Conservation (phyloP, 2,888 invertebrate species). For the Chesias legatella region DNA sequence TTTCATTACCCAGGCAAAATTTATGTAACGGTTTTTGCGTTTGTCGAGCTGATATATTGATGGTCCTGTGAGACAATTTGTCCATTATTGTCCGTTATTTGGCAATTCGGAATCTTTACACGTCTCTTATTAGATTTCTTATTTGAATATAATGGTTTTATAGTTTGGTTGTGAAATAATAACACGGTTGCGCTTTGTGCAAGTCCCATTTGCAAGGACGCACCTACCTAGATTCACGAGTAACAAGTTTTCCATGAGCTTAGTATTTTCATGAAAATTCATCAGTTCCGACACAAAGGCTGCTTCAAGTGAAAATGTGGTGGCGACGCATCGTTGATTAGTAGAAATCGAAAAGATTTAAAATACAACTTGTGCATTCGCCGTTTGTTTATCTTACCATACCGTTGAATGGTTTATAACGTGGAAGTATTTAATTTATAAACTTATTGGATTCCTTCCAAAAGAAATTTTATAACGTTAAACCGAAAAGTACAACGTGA, state of each 20-base stretch:
- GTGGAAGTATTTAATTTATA: constrained; percentile 29
- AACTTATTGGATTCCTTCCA: constrained; percentile 34
- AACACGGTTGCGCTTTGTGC: too few species aligned
- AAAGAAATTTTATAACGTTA: constrained; percentile 9
- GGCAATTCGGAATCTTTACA: constrained; percentile 16
- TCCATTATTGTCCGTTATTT: constrained; percentile 15
- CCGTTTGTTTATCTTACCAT: constrained; percentile 41
- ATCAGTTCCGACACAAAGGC: constrained; percentile 23
- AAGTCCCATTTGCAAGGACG: too few species aligned
- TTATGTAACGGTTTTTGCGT: too few species aligned
- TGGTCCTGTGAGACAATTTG: too few species aligned
- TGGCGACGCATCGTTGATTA: constrained; percentile 60
- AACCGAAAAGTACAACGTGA: too few species aligned
- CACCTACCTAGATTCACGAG: not conserved
- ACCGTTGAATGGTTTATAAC: constrained; percentile 29
- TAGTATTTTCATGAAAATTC: constrained; percentile 18
- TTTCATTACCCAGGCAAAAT: too few species aligned
- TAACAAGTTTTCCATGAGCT: constrained; percentile 3
- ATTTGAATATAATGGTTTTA: constrained; percentile 19
- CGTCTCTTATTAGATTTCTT: constrained; percentile 9
- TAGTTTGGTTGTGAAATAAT: not conserved
- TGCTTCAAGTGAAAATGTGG: constrained; percentile 60
- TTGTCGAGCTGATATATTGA: too few species aligned
- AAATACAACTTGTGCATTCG: constrained; percentile 59
- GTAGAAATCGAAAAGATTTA: constrained; percentile 70